Conservation (phyloP, 2,888 invertebrate genomes). For the Leucophenga maculata region DNA sequence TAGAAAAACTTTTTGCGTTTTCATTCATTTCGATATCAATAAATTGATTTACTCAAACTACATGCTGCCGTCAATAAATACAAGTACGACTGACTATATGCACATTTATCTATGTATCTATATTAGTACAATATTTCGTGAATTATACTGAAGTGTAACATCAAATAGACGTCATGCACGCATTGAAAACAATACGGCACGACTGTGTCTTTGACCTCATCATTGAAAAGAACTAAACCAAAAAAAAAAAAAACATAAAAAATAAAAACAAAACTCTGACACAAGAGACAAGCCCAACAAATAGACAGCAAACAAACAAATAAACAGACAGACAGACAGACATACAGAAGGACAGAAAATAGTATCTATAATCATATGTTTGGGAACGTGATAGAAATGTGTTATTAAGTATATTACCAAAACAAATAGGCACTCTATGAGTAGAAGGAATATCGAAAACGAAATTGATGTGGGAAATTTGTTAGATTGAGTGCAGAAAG, state of each 20-base stretch:
- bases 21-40: conserved; percentile 18
- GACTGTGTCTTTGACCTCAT: conserved; percentile 13
- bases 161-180: conserved; percentile 7
- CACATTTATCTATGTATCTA: no score
- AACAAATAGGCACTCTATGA: not conserved
- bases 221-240: not conserved
- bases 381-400: not conserved
- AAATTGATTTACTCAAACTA: conserved; percentile 14
- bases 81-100: no score
- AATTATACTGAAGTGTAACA: no score
- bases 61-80: conserved; percentile 11
- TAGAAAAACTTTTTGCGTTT: not conserved
- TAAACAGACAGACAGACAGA: not conserved
- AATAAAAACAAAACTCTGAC: no score
- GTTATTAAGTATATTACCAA: not conserved
- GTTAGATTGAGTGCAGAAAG: not conserved
- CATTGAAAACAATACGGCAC: not conserved
- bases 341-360: not conserved
- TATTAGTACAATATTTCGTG: no score
- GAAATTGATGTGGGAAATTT: no score
- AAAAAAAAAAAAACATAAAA: no score
- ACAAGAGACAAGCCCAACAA: no score
- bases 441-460: not conserved
- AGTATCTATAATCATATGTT: conserved; percentile 9
- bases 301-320: not conserved